Evolutionary conservation across 2,888 invertebrate genomes (phyloP).

Genomic region (Thymelicus sylvestris): DNA sequence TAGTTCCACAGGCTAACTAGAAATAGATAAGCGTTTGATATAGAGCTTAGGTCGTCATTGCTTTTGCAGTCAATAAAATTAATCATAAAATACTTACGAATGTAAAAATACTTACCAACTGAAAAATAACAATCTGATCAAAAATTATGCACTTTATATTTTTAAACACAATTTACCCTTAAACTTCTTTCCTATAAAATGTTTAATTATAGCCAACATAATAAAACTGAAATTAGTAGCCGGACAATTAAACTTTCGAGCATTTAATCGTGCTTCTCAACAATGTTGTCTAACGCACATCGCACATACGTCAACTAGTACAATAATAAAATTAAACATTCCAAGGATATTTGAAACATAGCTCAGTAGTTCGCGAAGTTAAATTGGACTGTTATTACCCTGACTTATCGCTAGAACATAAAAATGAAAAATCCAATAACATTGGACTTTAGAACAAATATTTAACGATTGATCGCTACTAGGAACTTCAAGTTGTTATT

Average conservation of each 20-base stretch:
- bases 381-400: conserved; percentile 31
- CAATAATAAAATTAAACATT: conserved; percentile 36
- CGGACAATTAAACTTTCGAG: neutral
- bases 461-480: conserved; percentile 20
- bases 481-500: neutral
- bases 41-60: too few relatives aligned
- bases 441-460: conserved; percentile 25
- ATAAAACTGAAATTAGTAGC: conserved; percentile 1
- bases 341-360: conserved; percentile 34
- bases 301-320: conserved; percentile 15
- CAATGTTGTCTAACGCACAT: conserved; percentile 4
- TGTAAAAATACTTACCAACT: too few relatives aligned
- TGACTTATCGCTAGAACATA: conserved; percentile 33
- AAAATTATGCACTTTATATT: too few relatives aligned
- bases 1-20: too few relatives aligned
- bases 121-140: too few relatives aligned
- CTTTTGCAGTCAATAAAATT: too few relatives aligned
- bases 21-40: too few relatives aligned
- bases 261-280: conserved; percentile 5
- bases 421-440: conserved; percentile 23
- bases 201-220: neutral
- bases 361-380: conserved; percentile 35
- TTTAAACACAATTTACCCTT: too few relatives aligned
- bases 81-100: too few relatives aligned
- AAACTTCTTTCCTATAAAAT: too few relatives aligned